Evolutionary conservation across 2,888 invertebrate species (phyloP).

Genomic region (Malacosoma neustria): DNA sequence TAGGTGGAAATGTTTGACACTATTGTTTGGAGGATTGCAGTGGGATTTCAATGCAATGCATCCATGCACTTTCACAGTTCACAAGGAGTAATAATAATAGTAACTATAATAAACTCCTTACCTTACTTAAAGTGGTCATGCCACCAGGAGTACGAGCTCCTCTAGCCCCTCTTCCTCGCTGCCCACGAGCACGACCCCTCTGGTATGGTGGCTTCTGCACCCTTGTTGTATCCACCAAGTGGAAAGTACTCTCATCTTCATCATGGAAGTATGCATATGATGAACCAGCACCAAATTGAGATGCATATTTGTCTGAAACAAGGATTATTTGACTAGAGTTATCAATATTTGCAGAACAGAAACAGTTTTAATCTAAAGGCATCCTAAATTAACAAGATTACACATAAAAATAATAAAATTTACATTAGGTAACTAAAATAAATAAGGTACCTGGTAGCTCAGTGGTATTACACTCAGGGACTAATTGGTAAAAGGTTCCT

Average conservation of each 20-base stretch:
- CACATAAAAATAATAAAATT: no score
- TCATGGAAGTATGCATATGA: slow-evolving; percentile 99
- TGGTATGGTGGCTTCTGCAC: slow-evolving; percentile 94
- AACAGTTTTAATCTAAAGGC: no score
- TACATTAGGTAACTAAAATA: no score
- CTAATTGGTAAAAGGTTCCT: no score
- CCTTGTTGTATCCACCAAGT: slow-evolving; percentile 95
- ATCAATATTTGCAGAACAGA: no score
- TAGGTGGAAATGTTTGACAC: no score
- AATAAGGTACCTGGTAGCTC: no score
- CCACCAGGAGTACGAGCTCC: slow-evolving; percentile 80
- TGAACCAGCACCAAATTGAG: slow-evolving; percentile 94
- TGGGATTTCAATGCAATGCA: neutral
- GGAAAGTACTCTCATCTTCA: slow-evolving; percentile 98
- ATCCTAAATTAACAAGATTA: no score
- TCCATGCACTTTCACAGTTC: neutral
- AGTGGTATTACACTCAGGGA: no score
- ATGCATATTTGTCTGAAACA: slow-evolving; percentile 89
- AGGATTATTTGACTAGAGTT: no score
- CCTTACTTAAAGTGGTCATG: slow-evolving; percentile 90
- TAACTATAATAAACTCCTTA: slow-evolving; percentile 24
- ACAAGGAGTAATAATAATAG: slow-evolving; percentile 4
- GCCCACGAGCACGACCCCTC: slow-evolving; percentile 90
- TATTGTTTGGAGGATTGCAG: no score
- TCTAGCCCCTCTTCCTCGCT: slow-evolving; percentile 82